Conservation (phyloP, 2,113 vertebrate species). For the Corythornis madagascariensis region DNA sequence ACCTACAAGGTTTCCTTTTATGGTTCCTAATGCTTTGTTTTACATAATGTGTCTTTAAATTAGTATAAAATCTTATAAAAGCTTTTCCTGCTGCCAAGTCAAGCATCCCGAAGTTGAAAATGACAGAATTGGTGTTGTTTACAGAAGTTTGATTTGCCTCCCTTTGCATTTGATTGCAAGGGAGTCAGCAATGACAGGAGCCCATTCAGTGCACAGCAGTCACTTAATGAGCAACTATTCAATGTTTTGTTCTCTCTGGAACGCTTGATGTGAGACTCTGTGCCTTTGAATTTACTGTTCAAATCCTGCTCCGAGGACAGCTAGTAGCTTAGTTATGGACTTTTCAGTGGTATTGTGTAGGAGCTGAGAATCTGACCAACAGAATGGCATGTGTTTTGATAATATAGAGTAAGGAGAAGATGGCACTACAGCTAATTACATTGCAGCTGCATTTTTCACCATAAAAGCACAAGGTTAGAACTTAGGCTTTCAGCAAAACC, state of each 20-base stretch:
- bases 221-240: background rate
- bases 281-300: background rate
- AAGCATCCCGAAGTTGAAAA: background rate
- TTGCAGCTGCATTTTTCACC: background rate
- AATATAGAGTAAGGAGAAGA: background rate
- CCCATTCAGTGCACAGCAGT: background rate
- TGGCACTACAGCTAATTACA: background rate
- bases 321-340: background rate
- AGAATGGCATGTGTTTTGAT: background rate
- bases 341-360: background rate
- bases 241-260: background rate
- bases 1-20: background rate
- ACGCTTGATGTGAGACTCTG: background rate
- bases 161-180: background rate
- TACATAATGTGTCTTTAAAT: background rate
- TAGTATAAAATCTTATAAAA: background rate
- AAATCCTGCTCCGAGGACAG: background rate
- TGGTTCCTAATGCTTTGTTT: background rate
- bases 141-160: background rate
- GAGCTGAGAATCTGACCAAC: background rate
- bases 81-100: background rate
- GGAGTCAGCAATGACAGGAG: background rate
- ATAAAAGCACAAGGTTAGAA: conserved; percentile 1
- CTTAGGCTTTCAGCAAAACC: background rate
- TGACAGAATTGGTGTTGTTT: background rate